Evolutionary conservation across 2,888 invertebrate genomes (phyloP).

Genomic region (Incurvaria masculella): DNA sequence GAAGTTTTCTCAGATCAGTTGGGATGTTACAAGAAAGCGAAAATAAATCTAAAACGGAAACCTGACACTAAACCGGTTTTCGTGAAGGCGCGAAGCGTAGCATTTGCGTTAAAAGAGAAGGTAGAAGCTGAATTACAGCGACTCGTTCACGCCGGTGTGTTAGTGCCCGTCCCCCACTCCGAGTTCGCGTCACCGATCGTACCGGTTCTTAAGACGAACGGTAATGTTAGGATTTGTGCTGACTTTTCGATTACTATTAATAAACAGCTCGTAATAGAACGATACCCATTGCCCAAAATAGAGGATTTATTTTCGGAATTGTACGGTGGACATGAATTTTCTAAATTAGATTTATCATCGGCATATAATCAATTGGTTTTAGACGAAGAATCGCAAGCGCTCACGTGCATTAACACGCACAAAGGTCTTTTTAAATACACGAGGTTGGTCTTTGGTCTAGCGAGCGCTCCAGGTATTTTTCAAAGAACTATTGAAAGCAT

Average conservation of each 20-base stretch:
- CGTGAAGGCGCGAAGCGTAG: no score
- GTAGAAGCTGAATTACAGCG: conserved; percentile 6
- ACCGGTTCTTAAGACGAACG: conserved; percentile 5
- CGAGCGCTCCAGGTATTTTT: conserved; percentile 10
- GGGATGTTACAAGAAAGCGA: no score
- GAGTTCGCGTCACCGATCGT: conserved; percentile 11
- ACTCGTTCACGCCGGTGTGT: conserved; percentile 2
- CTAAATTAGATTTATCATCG: conserved; percentile 6
- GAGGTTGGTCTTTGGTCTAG: conserved; percentile 10
- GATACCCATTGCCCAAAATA: conserved; percentile 9
- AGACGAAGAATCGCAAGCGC: no score
- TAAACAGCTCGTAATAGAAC: conserved; percentile 7
- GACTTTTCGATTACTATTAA: conserved; percentile 6
- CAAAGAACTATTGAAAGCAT: conserved; percentile 9
- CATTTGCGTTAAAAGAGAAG: no score
- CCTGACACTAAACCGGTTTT: no score
- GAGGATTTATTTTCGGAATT: conserved; percentile 9
- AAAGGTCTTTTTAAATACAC: conserved; percentile 10
- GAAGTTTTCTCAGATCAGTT: no score
- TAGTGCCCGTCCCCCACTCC: conserved; percentile 2
- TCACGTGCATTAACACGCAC: conserved; percentile 3
- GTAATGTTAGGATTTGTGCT: conserved; percentile 6
- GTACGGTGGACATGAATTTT: conserved; percentile 8
- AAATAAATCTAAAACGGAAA: no score
- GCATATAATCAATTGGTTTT: no score